These are phyloP conservation scores for Popillia japonica DNA, from an alignment of 1,140 invertebrate genomes.

Conservation along the genomic window DNA sequence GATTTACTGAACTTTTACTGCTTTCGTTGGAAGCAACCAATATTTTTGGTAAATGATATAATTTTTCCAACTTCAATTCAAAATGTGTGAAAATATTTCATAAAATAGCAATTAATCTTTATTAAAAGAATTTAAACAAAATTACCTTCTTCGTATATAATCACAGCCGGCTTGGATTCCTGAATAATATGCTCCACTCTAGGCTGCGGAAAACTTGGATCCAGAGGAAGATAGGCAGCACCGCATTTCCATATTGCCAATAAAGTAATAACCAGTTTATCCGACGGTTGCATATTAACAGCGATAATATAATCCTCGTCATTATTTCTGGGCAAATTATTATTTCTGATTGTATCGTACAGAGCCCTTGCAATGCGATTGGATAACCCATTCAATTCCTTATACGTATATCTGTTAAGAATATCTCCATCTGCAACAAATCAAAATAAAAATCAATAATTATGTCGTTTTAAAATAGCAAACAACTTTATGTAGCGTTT, in stretches of 20 bases:
- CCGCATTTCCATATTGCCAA: conserved; percentile 83
- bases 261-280: conserved; percentile 73
- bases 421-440: conserved; percentile 36
- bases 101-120: background rate
- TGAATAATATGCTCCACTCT: conserved; percentile 79
- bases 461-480: background rate
- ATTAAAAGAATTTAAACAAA: background rate
- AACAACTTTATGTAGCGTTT: background rate
- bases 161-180: conserved; percentile 75
- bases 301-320: conserved; percentile 76
- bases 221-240: conserved; percentile 83
- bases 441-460: conserved; percentile 22
- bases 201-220: conserved; percentile 76
- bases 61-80: background rate
- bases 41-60: too few relatives aligned
- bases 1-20: too few relatives aligned
- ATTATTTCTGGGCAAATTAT: conserved; percentile 62
- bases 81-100: too few relatives aligned
- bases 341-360: conserved; percentile 59
- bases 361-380: conserved; percentile 70
- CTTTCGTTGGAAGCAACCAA: too few relatives aligned
- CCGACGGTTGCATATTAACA: conserved; percentile 78
- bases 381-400: conserved; percentile 67
- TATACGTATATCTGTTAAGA: conserved; percentile 59
- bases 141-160: conserved; percentile 70